Base-by-base conservation (phyloP, 2,113 vertebrate species). In the Cochlearius cochlearius region DNA sequence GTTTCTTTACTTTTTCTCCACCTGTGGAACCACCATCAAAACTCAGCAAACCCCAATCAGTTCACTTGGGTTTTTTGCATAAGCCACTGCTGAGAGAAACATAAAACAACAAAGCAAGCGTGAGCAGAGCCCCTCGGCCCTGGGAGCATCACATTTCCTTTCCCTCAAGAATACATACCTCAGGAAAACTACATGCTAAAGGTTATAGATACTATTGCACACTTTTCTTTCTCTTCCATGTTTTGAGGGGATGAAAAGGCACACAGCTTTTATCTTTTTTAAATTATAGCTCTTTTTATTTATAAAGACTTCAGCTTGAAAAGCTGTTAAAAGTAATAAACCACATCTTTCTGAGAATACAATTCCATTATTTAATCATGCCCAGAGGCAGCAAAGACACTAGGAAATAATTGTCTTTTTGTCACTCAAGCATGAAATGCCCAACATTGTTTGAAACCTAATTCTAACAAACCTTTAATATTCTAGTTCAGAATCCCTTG, bases 341-440 rank as follows among this genome's bases (percentile, higher is more conserved):
- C 82, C 41, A 11, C 83, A 90, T 98, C 77, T 92, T 96, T 97
- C 87, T 86, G 71, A 86, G 86, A 97, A 94, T 88, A 93, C 83
- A 94, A 62, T 92, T 96, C 86, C 66, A 93, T 98, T 95, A 98
- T 97, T 97, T 97, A 97, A 96, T 98, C 96, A 92, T 95, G 93
- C 91, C 95, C 82, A 90, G 84, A 97, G 96, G 97, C 86, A 95
- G 90, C 56, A 96, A 92, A 91, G 85, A 94, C 74, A 96, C 86
- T 77, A 64, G 68, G 45, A 97, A 97, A 95, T 96, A 97, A 97
- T 97, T 96, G 93, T 96, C 92, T 97, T 96, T 89, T 82, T 4
- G 38, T 96, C 84, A 93, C 79, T 97, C 94, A 97, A 97, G 95
- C 95, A 96, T 96, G 87, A 97, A 98, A 95, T 94, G 4, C 67